Evolutionary conservation across 2,888 invertebrate species (phyloP).

Genomic region (Scaptomyza polygonia): DNA sequence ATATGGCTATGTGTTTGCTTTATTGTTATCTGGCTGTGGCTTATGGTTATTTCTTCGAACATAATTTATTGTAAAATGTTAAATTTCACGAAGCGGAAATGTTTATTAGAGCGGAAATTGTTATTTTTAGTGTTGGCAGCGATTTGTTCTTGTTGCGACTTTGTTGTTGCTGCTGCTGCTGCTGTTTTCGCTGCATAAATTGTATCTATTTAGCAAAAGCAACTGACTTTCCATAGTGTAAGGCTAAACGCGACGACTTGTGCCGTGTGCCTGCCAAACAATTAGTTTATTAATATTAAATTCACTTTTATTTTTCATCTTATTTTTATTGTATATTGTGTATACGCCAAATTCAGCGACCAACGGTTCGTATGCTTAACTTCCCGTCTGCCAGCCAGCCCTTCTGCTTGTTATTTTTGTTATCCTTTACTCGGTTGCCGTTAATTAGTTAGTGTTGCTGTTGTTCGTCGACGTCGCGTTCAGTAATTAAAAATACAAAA

Average conservation of each 20-base stretch:
- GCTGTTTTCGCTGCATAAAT: slow-evolving; percentile 5
- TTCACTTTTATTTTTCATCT: slow-evolving; percentile 4
- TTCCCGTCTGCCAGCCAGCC: slow-evolving; percentile 25
- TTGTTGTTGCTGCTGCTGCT: slow-evolving; percentile 12
- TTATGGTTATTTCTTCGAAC: slow-evolving; percentile 77
- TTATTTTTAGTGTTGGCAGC: slow-evolving; percentile 75
- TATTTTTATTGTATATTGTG: not conserved
- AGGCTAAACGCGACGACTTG: slow-evolving; percentile 4
- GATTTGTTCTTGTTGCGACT: slow-evolving; percentile 42
- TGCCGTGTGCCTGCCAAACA: slow-evolving; percentile 53
- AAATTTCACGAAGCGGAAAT: slow-evolving; percentile 80
- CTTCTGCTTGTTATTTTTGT: slow-evolving; percentile 1
- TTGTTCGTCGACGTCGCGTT: slow-evolving; percentile 35
- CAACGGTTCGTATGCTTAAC: slow-evolving; percentile 55
- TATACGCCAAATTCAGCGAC: slow-evolving; percentile 17
- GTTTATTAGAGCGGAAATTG: slow-evolving; percentile 81
- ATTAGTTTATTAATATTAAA: slow-evolving; percentile 75
- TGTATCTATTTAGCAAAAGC: too few species aligned
- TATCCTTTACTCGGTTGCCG: slow-evolving; percentile 33
- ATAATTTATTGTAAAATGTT: slow-evolving; percentile 81
- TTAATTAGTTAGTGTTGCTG: slow-evolving; percentile 58
- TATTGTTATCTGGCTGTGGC: slow-evolving; percentile 49
- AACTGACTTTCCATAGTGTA: too few species aligned
- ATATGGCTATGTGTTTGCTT: slow-evolving; percentile 35
- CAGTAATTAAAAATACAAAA: slow-evolving; percentile 61